Conservation (phyloP, 2,113 vertebrate species). For the Poicephalus gulielmi region DNA sequence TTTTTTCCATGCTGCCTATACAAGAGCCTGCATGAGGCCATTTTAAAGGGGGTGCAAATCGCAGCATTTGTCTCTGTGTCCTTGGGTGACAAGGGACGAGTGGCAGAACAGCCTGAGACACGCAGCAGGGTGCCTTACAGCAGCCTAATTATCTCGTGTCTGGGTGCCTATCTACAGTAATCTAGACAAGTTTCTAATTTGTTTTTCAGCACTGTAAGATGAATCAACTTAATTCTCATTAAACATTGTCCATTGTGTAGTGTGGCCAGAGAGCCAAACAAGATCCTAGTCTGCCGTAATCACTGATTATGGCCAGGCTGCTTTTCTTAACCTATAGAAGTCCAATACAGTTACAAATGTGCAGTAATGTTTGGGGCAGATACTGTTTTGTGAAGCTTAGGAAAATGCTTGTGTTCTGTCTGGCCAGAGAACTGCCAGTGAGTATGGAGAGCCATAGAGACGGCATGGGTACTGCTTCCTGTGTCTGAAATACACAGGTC, state of each 20-base stretch:
- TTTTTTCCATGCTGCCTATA: neutral
- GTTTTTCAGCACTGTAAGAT: neutral
- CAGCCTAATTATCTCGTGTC: slow-evolving; percentile 19
- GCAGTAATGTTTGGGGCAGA: neutral
- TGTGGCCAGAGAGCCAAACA: neutral
- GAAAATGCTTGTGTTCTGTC: neutral
- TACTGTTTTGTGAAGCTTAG: neutral
- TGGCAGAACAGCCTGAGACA: neutral
- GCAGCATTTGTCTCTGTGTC: neutral
- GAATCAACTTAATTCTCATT: neutral
- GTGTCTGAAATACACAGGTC: fast-evolving
- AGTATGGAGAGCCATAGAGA: neutral
- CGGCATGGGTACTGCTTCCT: neutral
- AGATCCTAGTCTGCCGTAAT: neutral
- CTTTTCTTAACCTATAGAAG: neutral
- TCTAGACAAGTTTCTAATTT: slow-evolving; percentile 34
- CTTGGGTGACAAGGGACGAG: neutral
- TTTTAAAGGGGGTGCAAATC: neutral
- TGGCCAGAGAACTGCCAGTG: neutral
- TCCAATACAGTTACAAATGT: fast-evolving
- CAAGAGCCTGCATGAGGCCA: neutral
- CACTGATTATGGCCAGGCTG: neutral
- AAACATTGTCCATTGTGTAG: neutral
- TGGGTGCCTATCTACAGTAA: neutral
- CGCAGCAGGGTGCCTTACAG: neutral